These are phyloP conservation scores for Mastomys natalensis DNA, from an alignment of 2,113 vertebrate genomes.

Conservation along the genomic window DNA sequence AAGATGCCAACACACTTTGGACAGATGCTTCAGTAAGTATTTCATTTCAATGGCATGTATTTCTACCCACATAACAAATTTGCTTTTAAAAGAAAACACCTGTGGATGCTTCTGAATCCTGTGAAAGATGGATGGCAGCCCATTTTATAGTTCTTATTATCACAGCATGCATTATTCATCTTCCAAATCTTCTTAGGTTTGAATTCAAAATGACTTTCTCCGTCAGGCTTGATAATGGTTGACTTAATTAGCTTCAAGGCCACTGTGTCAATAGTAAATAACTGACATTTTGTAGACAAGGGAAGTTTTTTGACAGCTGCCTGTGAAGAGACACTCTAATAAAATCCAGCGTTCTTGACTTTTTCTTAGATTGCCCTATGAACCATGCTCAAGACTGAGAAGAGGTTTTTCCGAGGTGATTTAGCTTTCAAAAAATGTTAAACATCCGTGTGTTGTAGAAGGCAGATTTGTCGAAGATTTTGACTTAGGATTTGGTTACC, in stretches of 20 bases:
- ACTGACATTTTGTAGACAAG: background rate
- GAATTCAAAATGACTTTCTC: conserved; percentile 56
- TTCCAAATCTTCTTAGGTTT: conserved; percentile 22
- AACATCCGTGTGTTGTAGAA: background rate
- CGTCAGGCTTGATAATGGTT: conserved; percentile 31
- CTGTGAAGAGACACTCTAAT: background rate
- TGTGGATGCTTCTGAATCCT: conserved; percentile 54
- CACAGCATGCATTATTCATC: conserved; percentile 59
- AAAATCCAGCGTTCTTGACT: conserved; percentile 2
- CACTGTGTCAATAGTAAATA: conserved; percentile 48
- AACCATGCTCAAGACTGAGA: background rate
- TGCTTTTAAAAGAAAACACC: conserved; percentile 63
- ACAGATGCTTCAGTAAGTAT: conserved; percentile 52
- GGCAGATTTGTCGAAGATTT: conserved; percentile 29
- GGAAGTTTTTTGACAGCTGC: background rate
- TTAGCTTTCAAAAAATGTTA: conserved; percentile 27
- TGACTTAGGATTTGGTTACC: conserved; percentile 33
- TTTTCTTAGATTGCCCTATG: background rate
- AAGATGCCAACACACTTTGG: conserved; percentile 56
- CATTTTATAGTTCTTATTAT: conserved; percentile 68
- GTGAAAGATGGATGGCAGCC: conserved; percentile 47
- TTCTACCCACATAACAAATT: conserved; percentile 62
- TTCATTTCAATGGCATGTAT: conserved; percentile 55
- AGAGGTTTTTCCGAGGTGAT: conserved; percentile 42
- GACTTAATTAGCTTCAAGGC: conserved; percentile 41